Evolutionary conservation across 1,140 invertebrate species (phyloP).

Genomic region (Tachypleus tridentatus): DNA sequence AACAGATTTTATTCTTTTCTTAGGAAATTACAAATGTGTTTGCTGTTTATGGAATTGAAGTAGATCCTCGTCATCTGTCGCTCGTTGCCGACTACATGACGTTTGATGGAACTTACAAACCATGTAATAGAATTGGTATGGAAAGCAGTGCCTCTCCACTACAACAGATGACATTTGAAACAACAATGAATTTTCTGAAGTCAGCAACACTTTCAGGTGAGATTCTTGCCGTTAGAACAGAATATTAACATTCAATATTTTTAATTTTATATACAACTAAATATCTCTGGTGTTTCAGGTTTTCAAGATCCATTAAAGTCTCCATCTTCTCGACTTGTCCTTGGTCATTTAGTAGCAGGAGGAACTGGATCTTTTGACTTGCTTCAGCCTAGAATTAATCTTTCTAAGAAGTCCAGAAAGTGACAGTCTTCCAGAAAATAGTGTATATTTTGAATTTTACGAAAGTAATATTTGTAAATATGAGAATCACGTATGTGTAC

Average conservation of each 20-base stretch:
- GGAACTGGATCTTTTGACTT: conserved; percentile 74
- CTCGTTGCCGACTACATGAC: conserved; percentile 98
- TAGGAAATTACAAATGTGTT: conserved; percentile 84
- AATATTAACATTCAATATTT: conserved; percentile 13
- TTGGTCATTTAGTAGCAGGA: conserved; percentile 64
- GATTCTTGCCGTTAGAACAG: conserved; percentile 8
- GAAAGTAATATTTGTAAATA: too few relatives aligned
- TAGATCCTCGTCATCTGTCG: conserved; percentile 84
- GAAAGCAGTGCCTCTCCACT: conserved; percentile 64
- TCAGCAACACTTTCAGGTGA: conserved; percentile 54
- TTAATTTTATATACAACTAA: too few relatives aligned
- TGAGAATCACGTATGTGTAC: too few relatives aligned
- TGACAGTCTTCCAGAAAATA: too few relatives aligned
- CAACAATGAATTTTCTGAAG: conserved; percentile 73
- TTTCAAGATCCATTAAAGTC: conserved; percentile 62
- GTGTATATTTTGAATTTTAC: too few relatives aligned
- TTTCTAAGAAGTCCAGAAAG: too few relatives aligned
- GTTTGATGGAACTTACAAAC: conserved; percentile 72
- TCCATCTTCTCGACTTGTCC: conserved; percentile 75
- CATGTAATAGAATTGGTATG: conserved; percentile 83
- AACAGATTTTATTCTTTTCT: conserved; percentile 1
- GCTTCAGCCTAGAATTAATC: not conserved
- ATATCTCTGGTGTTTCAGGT: conserved; percentile 34
- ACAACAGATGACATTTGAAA: conserved; percentile 98
- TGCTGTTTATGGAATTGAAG: conserved; percentile 87